A percentile compares a stretch with the other conserved stretches of the same genome.
Evolutionary conservation across 2,888 invertebrate species (phyloP).

Genomic region (Eupithecia insigniata): DNA sequence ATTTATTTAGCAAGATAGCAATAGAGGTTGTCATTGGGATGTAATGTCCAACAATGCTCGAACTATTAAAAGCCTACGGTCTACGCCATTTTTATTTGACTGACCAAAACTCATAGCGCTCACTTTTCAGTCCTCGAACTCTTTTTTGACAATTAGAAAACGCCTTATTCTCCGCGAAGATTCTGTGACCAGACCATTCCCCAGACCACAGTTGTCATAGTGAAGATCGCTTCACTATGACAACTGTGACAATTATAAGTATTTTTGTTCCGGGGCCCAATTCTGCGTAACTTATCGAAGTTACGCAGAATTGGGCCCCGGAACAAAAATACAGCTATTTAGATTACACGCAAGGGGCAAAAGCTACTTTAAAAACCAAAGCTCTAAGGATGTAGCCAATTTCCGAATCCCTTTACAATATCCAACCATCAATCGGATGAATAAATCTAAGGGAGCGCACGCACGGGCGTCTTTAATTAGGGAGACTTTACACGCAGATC

Average conservation of each 20-base stretch:
- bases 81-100: no score
- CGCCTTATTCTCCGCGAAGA: background rate
- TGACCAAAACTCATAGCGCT: background rate
- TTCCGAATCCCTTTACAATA: conserved; percentile 25
- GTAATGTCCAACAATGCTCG: no score
- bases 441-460: conserved; percentile 45
- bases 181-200: background rate
- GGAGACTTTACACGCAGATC: conserved; percentile 41
- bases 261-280: background rate
- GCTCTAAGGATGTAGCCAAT: conserved; percentile 35
- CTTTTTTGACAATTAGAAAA: background rate
- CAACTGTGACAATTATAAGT: no score
- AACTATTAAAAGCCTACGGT: no score
- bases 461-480: conserved; percentile 52
- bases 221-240: no score
- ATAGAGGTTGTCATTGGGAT: no score
- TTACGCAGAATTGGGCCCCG: background rate
- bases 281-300: background rate
- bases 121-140: background rate
- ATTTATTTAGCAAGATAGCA: no score
- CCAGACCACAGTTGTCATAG: no score
- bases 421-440: conserved; percentile 43
- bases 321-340: background rate
- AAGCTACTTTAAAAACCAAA: background rate
- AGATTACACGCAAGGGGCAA: background rate